phyloP scores from a whole-genome alignment of 2,888 invertebrate species.

The Cryptus viduatorius region DNA sequence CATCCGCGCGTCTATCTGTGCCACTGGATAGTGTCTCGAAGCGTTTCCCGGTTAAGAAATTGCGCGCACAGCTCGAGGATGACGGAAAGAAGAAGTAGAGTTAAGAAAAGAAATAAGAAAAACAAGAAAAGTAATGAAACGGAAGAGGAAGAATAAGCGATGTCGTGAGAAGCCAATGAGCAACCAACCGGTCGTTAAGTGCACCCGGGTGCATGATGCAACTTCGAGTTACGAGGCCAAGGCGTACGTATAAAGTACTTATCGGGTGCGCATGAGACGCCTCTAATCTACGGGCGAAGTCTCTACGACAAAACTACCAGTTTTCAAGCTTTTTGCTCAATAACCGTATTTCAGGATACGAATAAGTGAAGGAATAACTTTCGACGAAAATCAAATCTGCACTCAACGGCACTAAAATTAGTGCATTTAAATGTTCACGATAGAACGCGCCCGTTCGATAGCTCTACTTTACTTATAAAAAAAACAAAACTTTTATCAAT shows the following conservation, averaged over 20 bases:
- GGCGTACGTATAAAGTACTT: constrained; percentile 75
- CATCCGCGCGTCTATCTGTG: constrained; percentile 50
- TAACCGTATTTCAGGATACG: background rate
- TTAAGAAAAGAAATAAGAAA: background rate
- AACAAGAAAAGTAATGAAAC: constrained; percentile 40
- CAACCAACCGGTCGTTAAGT: constrained; percentile 78
- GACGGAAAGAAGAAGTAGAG: constrained; percentile 45
- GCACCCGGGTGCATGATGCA: constrained; percentile 47
- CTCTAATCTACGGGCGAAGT: constrained; percentile 62
- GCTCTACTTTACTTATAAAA: background rate
- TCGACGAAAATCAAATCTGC: background rate
- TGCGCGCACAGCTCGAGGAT: constrained; percentile 46
- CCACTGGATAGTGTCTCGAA: constrained; percentile 36
- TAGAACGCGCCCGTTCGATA: background rate
- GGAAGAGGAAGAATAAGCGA: constrained; percentile 66
- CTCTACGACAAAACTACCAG: constrained; percentile 73
- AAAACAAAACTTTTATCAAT: background rate
- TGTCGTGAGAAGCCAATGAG: constrained; percentile 80
- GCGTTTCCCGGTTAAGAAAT: constrained; percentile 62
- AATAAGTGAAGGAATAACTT: background rate
- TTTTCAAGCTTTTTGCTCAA: constrained; percentile 74
- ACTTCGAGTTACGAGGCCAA: constrained; percentile 59
- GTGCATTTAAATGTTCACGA: no score
- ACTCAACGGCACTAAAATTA: no score
- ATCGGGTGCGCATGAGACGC: constrained; percentile 79